Evolutionary conservation across 1,140 invertebrate genomes (phyloP).

Genomic region (Xylocopa sonorina): DNA sequence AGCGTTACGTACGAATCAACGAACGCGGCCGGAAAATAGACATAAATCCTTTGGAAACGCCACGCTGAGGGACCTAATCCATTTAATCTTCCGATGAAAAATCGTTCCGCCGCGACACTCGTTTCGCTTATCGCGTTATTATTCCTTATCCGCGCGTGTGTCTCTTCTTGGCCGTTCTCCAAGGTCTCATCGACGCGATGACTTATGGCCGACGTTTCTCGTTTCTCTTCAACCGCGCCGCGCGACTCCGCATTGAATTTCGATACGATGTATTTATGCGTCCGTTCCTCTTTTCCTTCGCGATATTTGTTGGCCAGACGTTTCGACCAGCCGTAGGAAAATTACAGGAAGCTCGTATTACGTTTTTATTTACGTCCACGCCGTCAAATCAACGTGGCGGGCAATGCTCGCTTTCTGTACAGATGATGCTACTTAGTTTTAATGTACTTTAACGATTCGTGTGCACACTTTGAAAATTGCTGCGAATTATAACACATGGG

Average conservation of each 20-base stretch:
- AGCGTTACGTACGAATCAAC: slow-evolving; percentile 15
- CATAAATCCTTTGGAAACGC: slow-evolving; percentile 52
- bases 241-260: not conserved
- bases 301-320: not conserved
- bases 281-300: not conserved
- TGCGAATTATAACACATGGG: not conserved
- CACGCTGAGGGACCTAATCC: slow-evolving; percentile 47
- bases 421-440: not conserved
- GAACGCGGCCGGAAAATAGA: slow-evolving; percentile 17
- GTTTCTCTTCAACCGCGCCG: slow-evolving; percentile 6
- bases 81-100: slow-evolving; percentile 64
- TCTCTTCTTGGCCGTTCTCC: slow-evolving; percentile 43
- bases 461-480: not conserved
- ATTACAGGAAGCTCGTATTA: not conserved
- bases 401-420: not conserved
- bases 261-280: not conserved
- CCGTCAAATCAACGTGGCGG: not conserved
- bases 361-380: not conserved
- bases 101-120: slow-evolving; percentile 44
- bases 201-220: slow-evolving; percentile 43
- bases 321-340: not conserved
- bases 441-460: not conserved
- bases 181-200: slow-evolving; percentile 44
- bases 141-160: slow-evolving; percentile 39
- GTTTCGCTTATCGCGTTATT: slow-evolving; percentile 61